Evolutionary conservation across 1,140 invertebrate genomes (phyloP).

Genomic region (Conopomorpha cramerella): DNA sequence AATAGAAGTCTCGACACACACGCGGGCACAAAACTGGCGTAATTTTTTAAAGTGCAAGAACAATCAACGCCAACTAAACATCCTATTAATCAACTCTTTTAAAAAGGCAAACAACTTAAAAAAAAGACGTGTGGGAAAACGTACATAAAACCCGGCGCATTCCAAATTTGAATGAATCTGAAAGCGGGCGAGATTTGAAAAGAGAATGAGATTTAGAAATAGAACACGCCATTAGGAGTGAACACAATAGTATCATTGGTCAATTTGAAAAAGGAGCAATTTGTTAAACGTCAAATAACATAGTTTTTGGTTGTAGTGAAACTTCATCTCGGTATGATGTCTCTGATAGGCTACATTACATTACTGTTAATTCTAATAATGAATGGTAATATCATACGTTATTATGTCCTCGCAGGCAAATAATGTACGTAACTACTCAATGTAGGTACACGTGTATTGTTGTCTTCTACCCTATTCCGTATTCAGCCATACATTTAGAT

Average conservation of each 20-base stretch:
- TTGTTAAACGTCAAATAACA: slow-evolving; percentile 61
- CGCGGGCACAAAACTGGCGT: no score
- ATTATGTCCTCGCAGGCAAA: no score
- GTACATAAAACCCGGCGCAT: slow-evolving; percentile 38
- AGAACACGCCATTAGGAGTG: slow-evolving; percentile 55
- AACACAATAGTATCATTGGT: slow-evolving; percentile 58
- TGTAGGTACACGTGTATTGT: no score
- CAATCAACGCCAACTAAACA: slow-evolving; percentile 34
- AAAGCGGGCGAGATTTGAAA: slow-evolving; percentile 53
- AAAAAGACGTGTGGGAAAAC: slow-evolving; percentile 53
- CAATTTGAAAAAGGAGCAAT: slow-evolving; percentile 61
- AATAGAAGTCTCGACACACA: no score
- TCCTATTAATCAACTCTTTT: slow-evolving; percentile 57
- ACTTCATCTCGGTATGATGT: slow-evolving; percentile 40
- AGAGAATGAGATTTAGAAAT: slow-evolving; percentile 60
- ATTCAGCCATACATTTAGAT: no score
- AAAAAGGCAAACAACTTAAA: slow-evolving; percentile 38
- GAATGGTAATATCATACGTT: no score
- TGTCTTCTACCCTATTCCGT: no score
- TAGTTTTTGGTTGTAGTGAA: slow-evolving; percentile 53
- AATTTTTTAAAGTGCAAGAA: slow-evolving; percentile 15
- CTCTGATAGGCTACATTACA: no score
- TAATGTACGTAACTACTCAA: no score
- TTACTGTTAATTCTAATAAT: no score
- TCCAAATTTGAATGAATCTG: slow-evolving; percentile 57